Base-by-base conservation (phyloP, 2,888 invertebrate species). In the Eilema caniola region DNA sequence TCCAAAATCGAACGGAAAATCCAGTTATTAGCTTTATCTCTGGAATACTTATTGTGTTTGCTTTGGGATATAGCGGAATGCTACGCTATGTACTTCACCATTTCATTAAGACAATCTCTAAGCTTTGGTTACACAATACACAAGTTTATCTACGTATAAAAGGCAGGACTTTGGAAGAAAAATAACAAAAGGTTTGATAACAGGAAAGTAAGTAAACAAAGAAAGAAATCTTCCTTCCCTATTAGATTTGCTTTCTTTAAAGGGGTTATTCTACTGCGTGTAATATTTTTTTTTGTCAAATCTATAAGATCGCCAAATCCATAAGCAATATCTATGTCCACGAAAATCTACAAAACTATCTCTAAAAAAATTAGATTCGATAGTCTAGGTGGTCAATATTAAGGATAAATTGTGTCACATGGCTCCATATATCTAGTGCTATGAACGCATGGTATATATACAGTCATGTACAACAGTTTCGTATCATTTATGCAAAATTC, bases 171-270 rank as follows among this genome's bases (percentile, higher is more conserved):
- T 76, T 62, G 68, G 65, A 73, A 74, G 78, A 74, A 76, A 80
- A 81, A 81, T 81, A 83, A 81, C 83, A 81, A 81, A 82, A 83
- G 81, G 75, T 81, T 76, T 83, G 81, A 77, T 83, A 83, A 77
- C 74, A 79, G 72, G 69, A 73, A 74, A 79, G 74, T 70, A 66
- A 70, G 76, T 76, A 81, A 81, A 83, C 79, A 83, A 82, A 75
- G 74, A 82, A 78, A 78, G 77, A 80, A 83, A 79, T 77, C 73
- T 79, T 82, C 75, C 78, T 73, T 83, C 72, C 81, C 77, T 79
- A 83, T 85, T 83, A 83, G 81, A 82, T 86, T 84, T 83, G 79
- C 81, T 86, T 82, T 79, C 76, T 78, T 75, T 76, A 77, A 79
- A 53, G 63, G 63, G 41, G 25, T 64, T 47, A 28, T 53, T 47